Evolutionary conservation across 2,888 invertebrate species (phyloP), one percentile per base, ranked within the genome.

Genomic region (Drosophila acutilabella): DNA sequence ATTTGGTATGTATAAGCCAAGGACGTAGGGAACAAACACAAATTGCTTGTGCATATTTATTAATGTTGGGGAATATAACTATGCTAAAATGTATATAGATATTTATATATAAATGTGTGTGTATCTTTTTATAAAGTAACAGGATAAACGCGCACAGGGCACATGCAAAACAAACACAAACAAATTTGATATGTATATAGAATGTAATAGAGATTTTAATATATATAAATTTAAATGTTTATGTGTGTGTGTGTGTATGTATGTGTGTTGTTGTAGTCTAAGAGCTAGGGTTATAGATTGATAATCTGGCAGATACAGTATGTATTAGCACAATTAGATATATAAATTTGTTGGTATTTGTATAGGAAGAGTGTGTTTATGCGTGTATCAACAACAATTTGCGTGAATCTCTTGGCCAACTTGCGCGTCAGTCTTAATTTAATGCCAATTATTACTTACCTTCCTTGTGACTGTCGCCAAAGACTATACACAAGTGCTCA

Each of bases 161-260:
- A 89, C 86, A 86, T 86, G 86, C 86, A 86, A 88, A 86, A 86
- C 89, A 86, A 88, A 89, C 86, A 86, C 88, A 89, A 88, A 86
- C 82, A 84, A 77, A 78, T 81, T 71, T 48, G 44, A 74, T 68
- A 69, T 72, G 81, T 48, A 69, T 50, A 76, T 71, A 66, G 16
- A 33, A 40, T 50, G 54, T 64, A 48, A 52, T 58, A 64, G 42
- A 59, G 47, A 64, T 47, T 59, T 71, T 50, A 40, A 38, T 45
- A 23, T 51, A 51, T 36, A 60, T 64, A 68, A 57, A 45, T 64
- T 45, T 47, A 54, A 41, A 6, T 53, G 8, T 47, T 4, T 36
- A 13, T 41, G 16, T 67, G 58, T 36, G 8, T 36, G 13, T 36
- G 13, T 36, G 36, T 36, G 13, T 36, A 5, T 36, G 36, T 36